These are phyloP conservation scores for Chloroclystis v-ata DNA, from an alignment of 2,888 invertebrate species.

Conservation along the genomic window DNA sequence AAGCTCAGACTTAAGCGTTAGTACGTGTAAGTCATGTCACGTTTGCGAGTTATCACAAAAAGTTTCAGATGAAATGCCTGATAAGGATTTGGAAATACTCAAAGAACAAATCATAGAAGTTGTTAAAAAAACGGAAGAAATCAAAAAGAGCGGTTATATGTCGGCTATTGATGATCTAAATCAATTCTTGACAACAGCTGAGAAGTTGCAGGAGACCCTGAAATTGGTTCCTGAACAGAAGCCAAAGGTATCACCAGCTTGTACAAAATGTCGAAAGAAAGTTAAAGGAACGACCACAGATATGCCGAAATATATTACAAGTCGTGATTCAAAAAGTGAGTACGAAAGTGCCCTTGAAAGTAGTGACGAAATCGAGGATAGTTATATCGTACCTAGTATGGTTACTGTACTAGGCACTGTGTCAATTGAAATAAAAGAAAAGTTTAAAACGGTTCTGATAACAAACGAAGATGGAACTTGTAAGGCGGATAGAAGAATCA, in stretches of 20 bases:
- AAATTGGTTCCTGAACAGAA: constrained; percentile 1
- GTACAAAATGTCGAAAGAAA: background rate
- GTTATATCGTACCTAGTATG: too few relatives aligned
- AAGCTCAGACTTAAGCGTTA: too few relatives aligned
- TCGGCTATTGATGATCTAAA: constrained; percentile 23
- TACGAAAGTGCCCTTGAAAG: background rate
- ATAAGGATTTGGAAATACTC: constrained; percentile 29
- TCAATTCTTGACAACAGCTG: constrained; percentile 34
- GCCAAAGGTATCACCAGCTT: too few relatives aligned
- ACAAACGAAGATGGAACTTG: constrained; percentile 43
- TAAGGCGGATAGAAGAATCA: constrained; percentile 37
- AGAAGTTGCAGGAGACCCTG: constrained; percentile 31
- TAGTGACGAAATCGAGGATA: background rate
- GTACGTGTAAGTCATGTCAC: too few relatives aligned
- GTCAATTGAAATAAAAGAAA: constrained; percentile 40
- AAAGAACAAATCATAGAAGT: constrained; percentile 33
- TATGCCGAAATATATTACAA: background rate
- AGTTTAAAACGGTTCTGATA: constrained; percentile 37
- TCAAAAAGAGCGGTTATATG: constrained; percentile 28
- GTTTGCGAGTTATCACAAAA: too few relatives aligned
- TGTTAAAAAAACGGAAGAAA: constrained; percentile 31
- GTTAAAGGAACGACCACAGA: background rate
- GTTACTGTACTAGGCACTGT: constrained; percentile 32
- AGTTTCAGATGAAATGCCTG: constrained; percentile 1
- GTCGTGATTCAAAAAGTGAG: background rate